Percentiles rank a stretch among this genome's conserved stretches.
Conservation (phyloP, 2,888 invertebrate genomes). For the Dolichomitus sp. region DNA sequence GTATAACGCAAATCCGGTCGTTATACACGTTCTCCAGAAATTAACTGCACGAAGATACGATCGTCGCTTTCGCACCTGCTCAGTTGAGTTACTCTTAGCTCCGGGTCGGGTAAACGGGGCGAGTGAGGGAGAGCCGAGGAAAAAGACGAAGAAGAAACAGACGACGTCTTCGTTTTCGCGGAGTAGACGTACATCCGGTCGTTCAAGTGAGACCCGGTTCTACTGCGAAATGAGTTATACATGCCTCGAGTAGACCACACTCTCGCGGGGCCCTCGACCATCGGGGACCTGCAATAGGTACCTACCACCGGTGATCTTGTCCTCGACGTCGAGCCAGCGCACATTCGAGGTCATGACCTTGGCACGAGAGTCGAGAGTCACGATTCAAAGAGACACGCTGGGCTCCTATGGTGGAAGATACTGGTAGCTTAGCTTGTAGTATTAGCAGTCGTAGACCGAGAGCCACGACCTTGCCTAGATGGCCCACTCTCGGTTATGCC, state of each 20-base stretch:
- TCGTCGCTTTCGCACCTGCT: slow-evolving; percentile 75
- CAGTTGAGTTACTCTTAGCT: slow-evolving; percentile 61
- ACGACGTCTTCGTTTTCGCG: slow-evolving; percentile 60
- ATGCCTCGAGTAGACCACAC: not conserved
- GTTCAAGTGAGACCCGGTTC: slow-evolving; percentile 37
- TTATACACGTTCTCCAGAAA: slow-evolving; percentile 70
- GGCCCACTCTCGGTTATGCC: slow-evolving; percentile 26
- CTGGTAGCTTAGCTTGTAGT: not conserved
- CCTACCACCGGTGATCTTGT: slow-evolving; percentile 43
- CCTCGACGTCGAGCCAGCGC: slow-evolving; percentile 38
- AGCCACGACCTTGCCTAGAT: slow-evolving; percentile 47
- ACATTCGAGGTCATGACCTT: slow-evolving; percentile 63
- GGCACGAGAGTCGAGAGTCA: slow-evolving; percentile 58
- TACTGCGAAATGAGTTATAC: slow-evolving; percentile 45
- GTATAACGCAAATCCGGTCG: slow-evolving; percentile 69
- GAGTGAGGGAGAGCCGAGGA: slow-evolving; percentile 56
- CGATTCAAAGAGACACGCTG: slow-evolving; percentile 46
- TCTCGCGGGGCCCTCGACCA: slow-evolving; percentile 10
- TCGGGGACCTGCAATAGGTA: slow-evolving; percentile 21
- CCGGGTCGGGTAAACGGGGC: slow-evolving; percentile 63
- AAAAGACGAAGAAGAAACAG: slow-evolving; percentile 37
- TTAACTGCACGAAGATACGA: slow-evolving; percentile 77
- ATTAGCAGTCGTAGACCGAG: slow-evolving; percentile 16
- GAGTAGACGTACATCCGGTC: slow-evolving; percentile 60
- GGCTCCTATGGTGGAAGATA: not conserved